Base-by-base conservation (phyloP, 1,140 invertebrate genomes). In the Chlorops oryzae region DNA sequence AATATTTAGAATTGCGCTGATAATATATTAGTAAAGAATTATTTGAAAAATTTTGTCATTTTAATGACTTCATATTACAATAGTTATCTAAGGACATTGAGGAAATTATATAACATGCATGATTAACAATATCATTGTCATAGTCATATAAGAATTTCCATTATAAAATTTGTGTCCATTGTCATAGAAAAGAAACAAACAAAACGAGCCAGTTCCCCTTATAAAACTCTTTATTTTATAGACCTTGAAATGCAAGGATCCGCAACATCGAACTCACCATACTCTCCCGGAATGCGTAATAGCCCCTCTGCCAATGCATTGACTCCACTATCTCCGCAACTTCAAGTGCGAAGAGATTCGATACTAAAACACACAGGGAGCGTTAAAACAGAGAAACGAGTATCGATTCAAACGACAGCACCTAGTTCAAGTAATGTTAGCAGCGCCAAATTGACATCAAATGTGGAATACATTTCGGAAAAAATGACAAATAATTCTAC, bases 321-420 rank as follows among this genome's bases (percentile, higher is more conserved):
- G 0, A 28, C n/a, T 1, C 28, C 39, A 13, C 52, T 57, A 6
- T 38, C 47, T 15, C 58, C 67, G 28, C 57, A 64, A 0, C 28
- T 59, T 47, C 53, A 58, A 28, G 56, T 54, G 23, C 59, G 68
- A 7, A 55, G 68, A n/a, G 68, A 72, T 50, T 69, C 68, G 2
- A 72, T 72, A 49, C 43, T 72, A 22, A 71, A 71, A 49, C 68
- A 67, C 20, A 64, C 69, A 45, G 64, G 65, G 18, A 68, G 65
- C 52, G 59, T 62, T 13, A 68, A 66, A 39, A 57, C 62, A 13
- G 69, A 72, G 37, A 67, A 68, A 43, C 54, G 69, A 5, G 69
- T 72, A 52, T 71, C 68, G 45, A 72, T 72, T 42, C 65, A 64
- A 52, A 61, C 56, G 40, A 55, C 38, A 25, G n/a, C 55, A 15